Base-by-base conservation (phyloP, 2,113 vertebrate species). In the Fukomys damarensis region DNA sequence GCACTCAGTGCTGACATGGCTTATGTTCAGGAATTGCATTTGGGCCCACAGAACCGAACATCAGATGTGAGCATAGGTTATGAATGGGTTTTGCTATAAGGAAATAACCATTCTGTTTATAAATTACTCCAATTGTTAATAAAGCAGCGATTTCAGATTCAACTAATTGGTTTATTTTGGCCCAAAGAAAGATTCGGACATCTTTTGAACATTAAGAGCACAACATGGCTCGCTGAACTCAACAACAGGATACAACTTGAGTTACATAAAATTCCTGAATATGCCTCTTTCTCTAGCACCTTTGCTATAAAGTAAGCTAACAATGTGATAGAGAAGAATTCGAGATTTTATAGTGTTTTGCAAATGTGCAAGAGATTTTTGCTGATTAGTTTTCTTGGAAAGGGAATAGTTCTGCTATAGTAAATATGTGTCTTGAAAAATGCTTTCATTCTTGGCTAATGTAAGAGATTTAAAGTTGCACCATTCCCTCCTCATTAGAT, bases 1-100 rank as follows among this genome's bases (percentile, higher is more conserved):
- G 97, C 88, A 92, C 86, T 98, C 97, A 97, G 93, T 76, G 87
- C 28, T 24, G 22, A 95, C 81, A 72, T 80, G 81, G 96, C 95
- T 97, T 96, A 89, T 65, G 68, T 95, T 98, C 97, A 93, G 92
- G 90, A 97, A 97, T 86, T 89, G 96, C 97, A 97, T 98, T 98
- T 98, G 82, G 94, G 79, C 59, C 46, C 35, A 35, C 0, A 95
- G 95, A 97, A 49, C 63, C 86, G 56, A 94, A 72, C 61, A 65
- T 96, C 61, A 35, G 95, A 46, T 26, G 32, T 95, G 91, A 96
- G 68, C 93, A 63, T 85, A 91, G 79, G 85, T 87, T 96, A 96
- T 97, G 92, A 91, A 97, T 79, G 65, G 7, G 10, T 61, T 61
- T 95, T 93, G 19, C 95, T 95, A 41, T 94, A 66, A 93, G 56